A percentile compares a stretch with the other conserved stretches of the same genome.
Evolutionary conservation across 2,888 invertebrate species (phyloP).

Genomic region (Alsophila aescularia): DNA sequence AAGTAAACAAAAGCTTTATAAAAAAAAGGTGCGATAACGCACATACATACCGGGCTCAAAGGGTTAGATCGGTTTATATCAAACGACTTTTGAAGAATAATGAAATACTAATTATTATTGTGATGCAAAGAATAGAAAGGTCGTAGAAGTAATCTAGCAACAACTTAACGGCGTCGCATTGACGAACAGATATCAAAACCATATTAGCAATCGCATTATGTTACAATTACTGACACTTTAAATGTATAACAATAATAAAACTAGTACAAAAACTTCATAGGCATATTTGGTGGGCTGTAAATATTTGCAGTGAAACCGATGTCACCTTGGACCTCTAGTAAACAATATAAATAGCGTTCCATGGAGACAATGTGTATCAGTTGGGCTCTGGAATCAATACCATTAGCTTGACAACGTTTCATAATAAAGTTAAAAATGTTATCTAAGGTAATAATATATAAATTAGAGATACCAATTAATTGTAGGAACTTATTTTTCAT

Average conservation of each 20-base stretch:
- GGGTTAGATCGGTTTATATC: too few species aligned
- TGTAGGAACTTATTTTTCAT: too few species aligned
- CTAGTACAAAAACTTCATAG: conserved; percentile 36
- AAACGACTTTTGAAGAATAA: too few species aligned
- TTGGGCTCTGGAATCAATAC: conserved; percentile 27
- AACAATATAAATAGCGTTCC: conserved; percentile 45
- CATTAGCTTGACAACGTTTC: conserved; percentile 19
- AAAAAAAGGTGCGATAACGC: too few species aligned
- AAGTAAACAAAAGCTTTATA: too few species aligned
- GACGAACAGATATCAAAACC: conserved; percentile 16
- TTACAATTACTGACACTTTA: conserved; percentile 23
- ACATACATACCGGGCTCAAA: too few species aligned
- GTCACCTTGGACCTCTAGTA: conserved; percentile 38
- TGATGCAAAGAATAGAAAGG: not conserved
- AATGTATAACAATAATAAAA: conserved; percentile 31
- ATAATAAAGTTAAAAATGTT: conserved; percentile 29
- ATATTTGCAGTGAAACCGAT: conserved; percentile 40
- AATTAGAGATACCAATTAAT: too few species aligned
- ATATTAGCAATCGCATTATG: conserved; percentile 23
- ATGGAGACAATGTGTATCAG: conserved; percentile 39
- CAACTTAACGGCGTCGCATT: not conserved
- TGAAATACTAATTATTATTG: not conserved
- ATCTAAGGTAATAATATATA: conserved; percentile 27
- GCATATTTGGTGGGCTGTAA: conserved; percentile 36
- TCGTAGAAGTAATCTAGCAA: conserved; percentile 6